Evolutionary conservation across 1,140 invertebrate genomes (phyloP).

Genomic region (Heliothis virescens): DNA sequence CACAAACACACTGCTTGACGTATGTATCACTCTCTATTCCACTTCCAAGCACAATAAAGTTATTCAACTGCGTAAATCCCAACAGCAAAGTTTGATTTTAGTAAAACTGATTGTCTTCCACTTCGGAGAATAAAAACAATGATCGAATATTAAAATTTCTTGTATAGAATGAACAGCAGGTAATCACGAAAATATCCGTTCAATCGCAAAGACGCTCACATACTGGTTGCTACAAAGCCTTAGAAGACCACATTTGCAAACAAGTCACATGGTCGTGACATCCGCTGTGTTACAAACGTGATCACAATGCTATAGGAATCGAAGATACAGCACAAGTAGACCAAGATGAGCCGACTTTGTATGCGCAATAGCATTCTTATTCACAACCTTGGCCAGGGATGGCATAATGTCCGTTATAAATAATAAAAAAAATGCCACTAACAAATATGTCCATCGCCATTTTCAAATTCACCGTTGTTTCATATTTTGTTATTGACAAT

Average conservation of each 20-base stretch:
- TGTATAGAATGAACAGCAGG: conserved; percentile 1
- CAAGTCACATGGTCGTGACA: conserved; percentile 75
- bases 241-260: conserved; percentile 65
- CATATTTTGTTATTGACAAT: conserved; percentile 10
- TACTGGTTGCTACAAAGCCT: conserved; percentile 66
- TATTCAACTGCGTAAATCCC: neutral
- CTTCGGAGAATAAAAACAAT: conserved; percentile 6
- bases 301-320: conserved; percentile 67
- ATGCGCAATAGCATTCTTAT: conserved; percentile 62
- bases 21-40: conserved; percentile 13
- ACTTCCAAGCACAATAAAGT: neutral
- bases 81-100: neutral
- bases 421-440: conserved; percentile 55
- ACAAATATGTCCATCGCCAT: conserved; percentile 50
- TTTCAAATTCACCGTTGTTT: conserved; percentile 59
- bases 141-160: neutral
- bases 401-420: conserved; percentile 74
- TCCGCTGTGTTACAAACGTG: conserved; percentile 79
- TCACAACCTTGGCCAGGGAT: conserved; percentile 68
- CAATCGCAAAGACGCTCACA: conserved; percentile 61
- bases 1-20: conserved; percentile 7
- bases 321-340: conserved; percentile 59
- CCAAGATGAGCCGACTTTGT: conserved; percentile 60
- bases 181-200: conserved; percentile 60
- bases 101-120: neutral